Evolutionary conservation across 2,113 vertebrate species (phyloP).

Genomic region (Malurus melanocephalus): DNA sequence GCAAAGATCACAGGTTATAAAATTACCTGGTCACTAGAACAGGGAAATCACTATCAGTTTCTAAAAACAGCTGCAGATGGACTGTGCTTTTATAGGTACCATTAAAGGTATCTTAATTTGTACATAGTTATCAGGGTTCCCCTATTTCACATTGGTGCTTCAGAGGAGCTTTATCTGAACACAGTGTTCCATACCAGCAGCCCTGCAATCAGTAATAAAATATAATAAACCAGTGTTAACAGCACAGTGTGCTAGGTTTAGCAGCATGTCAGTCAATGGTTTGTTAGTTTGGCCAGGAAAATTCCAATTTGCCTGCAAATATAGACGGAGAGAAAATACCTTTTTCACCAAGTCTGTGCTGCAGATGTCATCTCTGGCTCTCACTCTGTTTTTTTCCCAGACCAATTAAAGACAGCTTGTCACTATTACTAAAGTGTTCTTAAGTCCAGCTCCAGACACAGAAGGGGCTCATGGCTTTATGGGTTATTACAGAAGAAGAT

Average conservation of each 20-base stretch:
- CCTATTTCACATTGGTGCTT: background rate
- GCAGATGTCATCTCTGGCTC: background rate
- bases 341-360: background rate
- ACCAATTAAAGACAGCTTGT: background rate
- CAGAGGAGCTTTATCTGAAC: conserved; percentile 44
- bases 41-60: background rate
- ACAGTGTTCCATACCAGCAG: background rate
- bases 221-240: background rate
- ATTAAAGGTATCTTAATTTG: conserved; percentile 22
- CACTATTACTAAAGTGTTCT: background rate
- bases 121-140: conserved; percentile 8
- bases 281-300: background rate
- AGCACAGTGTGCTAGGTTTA: background rate
- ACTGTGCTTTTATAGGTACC: conserved; percentile 11
- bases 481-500: background rate
- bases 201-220: conserved; percentile 18
- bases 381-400: background rate
- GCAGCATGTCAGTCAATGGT: background rate
- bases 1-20: background rate
- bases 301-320: background rate
- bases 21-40: background rate
- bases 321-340: background rate
- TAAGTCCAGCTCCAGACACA: background rate
- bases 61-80: background rate
- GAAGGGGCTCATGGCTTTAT: background rate